Conservation (phyloP, 2,888 invertebrate genomes). For the Hypomecis atomaria region DNA sequence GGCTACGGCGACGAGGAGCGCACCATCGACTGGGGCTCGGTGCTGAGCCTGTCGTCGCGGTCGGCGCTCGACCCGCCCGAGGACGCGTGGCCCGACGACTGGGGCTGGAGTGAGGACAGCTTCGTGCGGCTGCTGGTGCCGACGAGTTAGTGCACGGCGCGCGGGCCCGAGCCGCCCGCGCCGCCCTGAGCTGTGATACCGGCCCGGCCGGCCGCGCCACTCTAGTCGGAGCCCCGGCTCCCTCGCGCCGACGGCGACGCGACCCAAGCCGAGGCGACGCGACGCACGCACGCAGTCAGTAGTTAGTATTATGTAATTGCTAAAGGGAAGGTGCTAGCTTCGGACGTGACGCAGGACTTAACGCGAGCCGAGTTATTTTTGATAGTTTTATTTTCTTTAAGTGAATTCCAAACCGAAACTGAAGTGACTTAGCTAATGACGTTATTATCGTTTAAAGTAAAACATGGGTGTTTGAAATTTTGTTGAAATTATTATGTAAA, state of each 20-base stretch:
- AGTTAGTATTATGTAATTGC: conserved; percentile 83
- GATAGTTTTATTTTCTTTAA: conserved; percentile 84
- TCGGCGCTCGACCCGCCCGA: conserved; percentile 93
- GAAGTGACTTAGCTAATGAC: conserved; percentile 81
- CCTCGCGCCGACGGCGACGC: conserved; percentile 45
- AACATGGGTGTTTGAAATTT: conserved; percentile 81
- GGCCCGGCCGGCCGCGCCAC: conserved; percentile 57
- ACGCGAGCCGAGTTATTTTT: conserved; percentile 84
- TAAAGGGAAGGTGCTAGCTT: conserved; percentile 85
- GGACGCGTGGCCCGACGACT: conserved; percentile 89
- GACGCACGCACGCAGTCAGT: conserved; percentile 75
- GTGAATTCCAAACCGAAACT: conserved; percentile 80
- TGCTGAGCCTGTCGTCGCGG: conserved; percentile 93
- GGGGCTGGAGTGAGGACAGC: conserved; percentile 87
- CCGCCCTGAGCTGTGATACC: conserved; percentile 79
- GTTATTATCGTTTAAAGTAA: conserved; percentile 75
- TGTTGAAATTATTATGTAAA: conserved; percentile 85
- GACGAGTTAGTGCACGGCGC: conserved; percentile 86
- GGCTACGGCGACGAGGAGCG: conserved; percentile 92
- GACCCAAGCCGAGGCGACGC: conserved; percentile 52
- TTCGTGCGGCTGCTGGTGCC: conserved; percentile 90
- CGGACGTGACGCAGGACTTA: conserved; percentile 83
- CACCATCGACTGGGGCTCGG: conserved; percentile 96
- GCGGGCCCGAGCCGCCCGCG: conserved; percentile 80
- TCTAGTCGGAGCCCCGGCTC: conserved; percentile 62